Percentiles rank a stretch among this genome's conserved stretches.
These are phyloP conservation scores for Troides helena DNA, from an alignment of 2,888 invertebrate genomes.

Conservation along the genomic window DNA sequence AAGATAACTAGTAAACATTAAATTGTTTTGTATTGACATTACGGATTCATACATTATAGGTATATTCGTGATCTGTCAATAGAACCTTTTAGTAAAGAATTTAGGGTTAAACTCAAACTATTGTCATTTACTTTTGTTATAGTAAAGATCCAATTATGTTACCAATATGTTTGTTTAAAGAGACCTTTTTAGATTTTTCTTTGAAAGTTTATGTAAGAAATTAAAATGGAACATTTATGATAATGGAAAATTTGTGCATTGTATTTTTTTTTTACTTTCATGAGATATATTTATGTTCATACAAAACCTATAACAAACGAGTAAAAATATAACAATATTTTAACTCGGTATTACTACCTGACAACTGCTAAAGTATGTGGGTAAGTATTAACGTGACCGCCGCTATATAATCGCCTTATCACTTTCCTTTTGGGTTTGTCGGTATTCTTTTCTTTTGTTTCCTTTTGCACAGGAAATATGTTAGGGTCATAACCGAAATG, in stretches of 20 bases:
- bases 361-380: conserved; percentile 16
- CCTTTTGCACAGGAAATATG: conserved; percentile 8
- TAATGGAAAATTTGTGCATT: background rate
- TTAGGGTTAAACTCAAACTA: background rate
- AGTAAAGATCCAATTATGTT: background rate
- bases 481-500: conserved; percentile 13
- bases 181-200: too few relatives aligned
- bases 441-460: conserved; percentile 18
- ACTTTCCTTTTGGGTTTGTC: conserved; percentile 22
- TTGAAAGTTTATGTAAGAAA: background rate
- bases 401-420: conserved; percentile 23
- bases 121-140: background rate
- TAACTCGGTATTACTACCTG: background rate
- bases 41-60: background rate
- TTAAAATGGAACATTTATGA: conserved; percentile 10
- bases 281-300: too few relatives aligned
- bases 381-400: conserved; percentile 19
- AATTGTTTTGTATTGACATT: conserved; percentile 1
- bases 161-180: background rate
- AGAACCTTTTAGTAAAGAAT: background rate
- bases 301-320: too few relatives aligned
- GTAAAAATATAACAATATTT: background rate
- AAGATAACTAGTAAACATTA: background rate
- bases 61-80: conserved; percentile 1
- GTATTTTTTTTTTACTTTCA: too few relatives aligned